Evolutionary conservation across 2,113 vertebrate genomes (phyloP).

Genomic region (Falco punctatus): DNA sequence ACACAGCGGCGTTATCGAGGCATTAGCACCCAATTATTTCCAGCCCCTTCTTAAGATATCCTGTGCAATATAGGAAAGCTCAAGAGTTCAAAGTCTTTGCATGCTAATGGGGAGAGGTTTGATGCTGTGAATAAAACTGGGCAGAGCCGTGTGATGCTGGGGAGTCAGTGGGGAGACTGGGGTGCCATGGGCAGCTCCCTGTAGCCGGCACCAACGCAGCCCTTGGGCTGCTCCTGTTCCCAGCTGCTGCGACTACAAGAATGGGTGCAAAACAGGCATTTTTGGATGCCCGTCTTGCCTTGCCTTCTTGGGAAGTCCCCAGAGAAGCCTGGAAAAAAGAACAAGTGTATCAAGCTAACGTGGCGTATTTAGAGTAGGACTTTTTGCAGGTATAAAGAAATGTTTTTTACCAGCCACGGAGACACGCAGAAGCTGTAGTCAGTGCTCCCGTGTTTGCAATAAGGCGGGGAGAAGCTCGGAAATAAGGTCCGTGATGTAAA

Average conservation of each 20-base stretch:
- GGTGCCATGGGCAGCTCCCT: fast-evolving
- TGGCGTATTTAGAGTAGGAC: not conserved
- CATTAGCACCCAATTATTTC: not conserved
- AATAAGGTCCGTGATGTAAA: slow-evolving; percentile 51
- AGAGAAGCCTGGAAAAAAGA: not conserved
- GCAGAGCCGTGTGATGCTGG: not conserved
- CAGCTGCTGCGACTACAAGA: not conserved
- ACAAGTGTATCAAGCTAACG: not conserved
- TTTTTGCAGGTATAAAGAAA: not conserved
- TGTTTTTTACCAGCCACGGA: not conserved
- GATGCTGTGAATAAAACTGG: not conserved
- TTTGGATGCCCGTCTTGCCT: not conserved
- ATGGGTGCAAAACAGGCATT: not conserved
- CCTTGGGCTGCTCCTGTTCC: fast-evolving
- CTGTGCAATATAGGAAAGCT: not conserved
- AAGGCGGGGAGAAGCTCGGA: not conserved
- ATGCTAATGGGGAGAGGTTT: not conserved
- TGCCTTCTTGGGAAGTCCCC: not conserved
- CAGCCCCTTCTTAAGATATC: slow-evolving; percentile 31
- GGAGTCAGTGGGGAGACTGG: not conserved
- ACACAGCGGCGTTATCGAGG: not conserved
- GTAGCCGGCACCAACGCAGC: fast-evolving
- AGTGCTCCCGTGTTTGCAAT: not conserved
- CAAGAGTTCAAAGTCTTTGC: not conserved
- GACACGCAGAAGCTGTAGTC: not conserved